Evolutionary conservation across 2,113 vertebrate species (phyloP), one percentile per base, ranked within the genome.

Genomic region (Oplegnathus fasciatus): DNA sequence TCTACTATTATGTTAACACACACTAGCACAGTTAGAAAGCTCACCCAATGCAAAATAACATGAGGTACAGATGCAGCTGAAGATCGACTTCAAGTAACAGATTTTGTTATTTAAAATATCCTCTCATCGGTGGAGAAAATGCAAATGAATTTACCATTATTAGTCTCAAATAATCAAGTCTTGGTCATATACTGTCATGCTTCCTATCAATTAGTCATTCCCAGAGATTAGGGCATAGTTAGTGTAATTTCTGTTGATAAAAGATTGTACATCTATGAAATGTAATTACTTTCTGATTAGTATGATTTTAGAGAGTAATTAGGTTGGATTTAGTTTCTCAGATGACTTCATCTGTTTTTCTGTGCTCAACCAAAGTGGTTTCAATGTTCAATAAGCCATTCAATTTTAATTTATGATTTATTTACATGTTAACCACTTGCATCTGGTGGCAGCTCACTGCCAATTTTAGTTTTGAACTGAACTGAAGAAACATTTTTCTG

Each of bases 1-100:
- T 77, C n/a, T 66, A 2, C 81, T 55, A 17, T 86, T 42, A 62
- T 71, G 73, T 48, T 80, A 58, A 28, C 13, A 66, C 17, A 44
- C 22, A 28, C 22, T 13, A 2, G 34, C 60, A 68, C 37, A 44
- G 78, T 72, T 5, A 30, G 54, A 44, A 37, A 52, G 32, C 5
- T 68, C 46, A 14, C 50, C 30, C n/a, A 54, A 10, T 30, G 4
- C n/a, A 73, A 57, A 60, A 55, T 48, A 48, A 60, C n/a, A 32
- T 24, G 40, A 85, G 8, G 50, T 44, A 57, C 34, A 66, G 26
- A 42, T 28, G 13, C 48, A 50, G 75, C 30, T 37, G 30, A 64
- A 44, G 30, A 76, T 40, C 1, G 0, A 72, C 57, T 64, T 40
- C 6, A 18, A 50, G 24, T 22, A 44, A n/a, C 14, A 18, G 34